Evolutionary conservation across 2,113 vertebrate species (phyloP), one percentile per base, ranked within the genome.

Genomic region (Channa maculata): DNA sequence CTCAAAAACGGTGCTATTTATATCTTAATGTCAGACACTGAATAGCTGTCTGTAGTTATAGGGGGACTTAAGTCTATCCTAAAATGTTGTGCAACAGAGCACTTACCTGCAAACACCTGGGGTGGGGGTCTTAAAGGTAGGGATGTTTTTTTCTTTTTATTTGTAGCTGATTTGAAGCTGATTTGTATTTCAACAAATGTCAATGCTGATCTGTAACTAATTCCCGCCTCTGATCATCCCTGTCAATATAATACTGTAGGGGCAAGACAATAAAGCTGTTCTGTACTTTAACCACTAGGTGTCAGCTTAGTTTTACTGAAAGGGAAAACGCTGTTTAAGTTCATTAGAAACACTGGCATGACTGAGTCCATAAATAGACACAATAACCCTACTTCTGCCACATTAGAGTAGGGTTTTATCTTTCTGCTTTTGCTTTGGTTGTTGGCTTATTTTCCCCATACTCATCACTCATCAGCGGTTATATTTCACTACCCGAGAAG

Each of bases 201-300:
- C 71, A n/a, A 24, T 3, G 15, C 58, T 41, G 33, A 34, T 67
- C 58, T 59, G 69, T 81, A 79, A 77, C 86, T 84, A 85, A 77
- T 81, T 55, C 71, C 59, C 77, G 80, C 75, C 72, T 44, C 46
- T 60, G 46, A 76, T 54, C 68, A 68, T 55, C 67, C 75, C 52
- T 38, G 24, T 24, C 74, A 70, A 85, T 80, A 61, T 49, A 58
- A 44, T 11, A 64, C 75, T 68, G 57, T 11, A 41, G 58, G 61
- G 64, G 34, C 52, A 54, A 36, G 39, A 14, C 6, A 45, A 2
- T 0, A 15, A 12, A 0, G 5, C n/a, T 5, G 5, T 39, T 15
- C 8, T 49, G 58, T 3, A 24, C 62, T 82, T 57, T 15, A 33
- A 51, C 89, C 91, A 92, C 89, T 87, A 89, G 91, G 59, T 83